A percentile compares a stretch with the other conserved stretches of the same genome.
Evolutionary conservation across 2,113 vertebrate genomes (phyloP).

Genomic region (Perognathus longimembris): DNA sequence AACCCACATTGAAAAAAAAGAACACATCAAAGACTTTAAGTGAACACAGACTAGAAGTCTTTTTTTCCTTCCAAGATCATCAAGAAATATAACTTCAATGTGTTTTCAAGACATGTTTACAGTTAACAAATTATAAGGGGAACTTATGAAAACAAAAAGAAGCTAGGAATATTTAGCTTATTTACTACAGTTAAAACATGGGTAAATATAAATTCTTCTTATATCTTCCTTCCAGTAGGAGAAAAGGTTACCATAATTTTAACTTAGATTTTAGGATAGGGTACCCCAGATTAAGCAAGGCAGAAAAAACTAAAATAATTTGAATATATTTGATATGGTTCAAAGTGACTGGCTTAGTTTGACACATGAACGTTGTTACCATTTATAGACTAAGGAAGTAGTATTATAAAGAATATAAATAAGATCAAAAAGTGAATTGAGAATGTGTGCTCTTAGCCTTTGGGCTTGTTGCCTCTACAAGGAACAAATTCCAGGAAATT

Average conservation of each 20-base stretch:
- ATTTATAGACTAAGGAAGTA: not conserved
- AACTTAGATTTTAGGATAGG: constrained; percentile 15
- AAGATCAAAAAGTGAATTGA: not conserved
- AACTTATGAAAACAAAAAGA: not conserved
- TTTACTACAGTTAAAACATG: not conserved
- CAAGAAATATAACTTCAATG: not conserved
- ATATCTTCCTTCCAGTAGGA: not conserved
- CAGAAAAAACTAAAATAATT: not conserved
- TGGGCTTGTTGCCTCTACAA: not conserved
- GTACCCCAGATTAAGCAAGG: not conserved
- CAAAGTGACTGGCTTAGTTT: not conserved
- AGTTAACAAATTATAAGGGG: too few relatives aligned
- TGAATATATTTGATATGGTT: not conserved
- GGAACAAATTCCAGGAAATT: not conserved
- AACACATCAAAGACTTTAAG: not conserved
- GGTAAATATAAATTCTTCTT: not conserved
- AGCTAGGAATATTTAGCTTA: not conserved
- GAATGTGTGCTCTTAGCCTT: not conserved
- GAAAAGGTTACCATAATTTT: not conserved
- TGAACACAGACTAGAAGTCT: not conserved
- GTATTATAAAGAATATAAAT: not conserved
- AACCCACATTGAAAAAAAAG: not conserved
- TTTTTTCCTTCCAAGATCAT: not conserved
- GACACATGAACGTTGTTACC: not conserved
- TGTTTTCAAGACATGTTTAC: not conserved